Conservation (phyloP, 2,113 vertebrate genomes). For the Mobula birostris region DNA sequence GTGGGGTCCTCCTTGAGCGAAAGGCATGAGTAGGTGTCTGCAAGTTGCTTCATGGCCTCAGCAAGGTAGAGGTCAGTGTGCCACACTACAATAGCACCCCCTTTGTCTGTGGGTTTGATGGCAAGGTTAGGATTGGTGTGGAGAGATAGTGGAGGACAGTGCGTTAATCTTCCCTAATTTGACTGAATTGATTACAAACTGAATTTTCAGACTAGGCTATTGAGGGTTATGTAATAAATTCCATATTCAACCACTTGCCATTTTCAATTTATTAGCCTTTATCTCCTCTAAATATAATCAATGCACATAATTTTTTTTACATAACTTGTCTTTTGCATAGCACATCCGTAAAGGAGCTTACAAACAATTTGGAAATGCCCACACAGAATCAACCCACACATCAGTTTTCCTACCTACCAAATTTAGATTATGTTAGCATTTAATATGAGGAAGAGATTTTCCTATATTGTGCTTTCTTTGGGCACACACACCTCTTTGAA, state of each 20-base stretch:
- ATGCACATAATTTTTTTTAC: neutral
- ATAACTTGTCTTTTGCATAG: neutral
- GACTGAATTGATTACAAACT: neutral
- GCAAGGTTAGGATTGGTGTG: no score
- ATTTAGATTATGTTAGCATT: neutral
- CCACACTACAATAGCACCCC: no score
- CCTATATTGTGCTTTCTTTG: neutral
- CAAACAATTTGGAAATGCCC: neutral
- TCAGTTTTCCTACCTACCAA: neutral
- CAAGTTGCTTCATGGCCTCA: no score
- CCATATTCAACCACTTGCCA: neutral
- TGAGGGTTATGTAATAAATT: neutral
- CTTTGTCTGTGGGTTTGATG: no score
- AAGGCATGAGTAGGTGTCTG: no score
- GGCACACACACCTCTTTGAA: neutral
- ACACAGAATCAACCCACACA: slow-evolving; percentile 9
- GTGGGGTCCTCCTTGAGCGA: no score
- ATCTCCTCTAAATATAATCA: neutral
- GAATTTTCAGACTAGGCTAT: neutral
- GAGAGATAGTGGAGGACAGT: no score
- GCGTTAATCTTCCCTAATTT: neutral
- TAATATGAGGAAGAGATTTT: neutral
- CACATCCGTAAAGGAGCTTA: neutral
- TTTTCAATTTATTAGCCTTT: neutral
- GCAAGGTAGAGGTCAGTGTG: no score